Evolutionary conservation across 2,888 invertebrate species (phyloP), one percentile per base, ranked within the genome.

Genomic region (Schrankia costaestrigalis): DNA sequence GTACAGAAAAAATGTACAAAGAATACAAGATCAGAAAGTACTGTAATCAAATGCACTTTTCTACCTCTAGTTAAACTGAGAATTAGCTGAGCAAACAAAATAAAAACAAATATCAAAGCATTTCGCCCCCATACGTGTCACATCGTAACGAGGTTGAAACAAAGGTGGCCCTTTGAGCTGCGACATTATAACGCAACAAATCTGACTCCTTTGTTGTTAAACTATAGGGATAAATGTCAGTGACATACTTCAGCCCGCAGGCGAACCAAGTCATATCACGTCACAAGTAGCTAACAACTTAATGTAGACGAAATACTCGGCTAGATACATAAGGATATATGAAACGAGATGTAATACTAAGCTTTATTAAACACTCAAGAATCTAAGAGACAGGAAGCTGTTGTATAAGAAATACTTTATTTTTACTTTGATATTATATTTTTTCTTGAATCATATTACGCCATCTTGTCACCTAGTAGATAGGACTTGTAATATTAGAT

Each of bases 151-250:
- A 56, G 48, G 43, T 55, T 29, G 56, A 35, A 64, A 75, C 72
- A 78, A 76, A 67, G 66, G 66, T 59, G 56, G 42, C 54, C 56
- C 54, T 59, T 63, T 59, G 48, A 47, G 26, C 50, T 43, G 53
- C 64, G 70, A 68, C 74, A 71, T 73, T 71, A 75, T 71, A 69
- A 63, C 62, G 54, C 56, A 62, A 65, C 63, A 66, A 70, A 71
- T 72, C 62, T 63, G 50, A 62, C 56, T 75, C 71, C 72, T 75
- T 79, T 79, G 78, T 78, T 73, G 64, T 63, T 60, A 66, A 71
- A 71, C 71, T 73, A 73, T 71, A 69, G 54, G 71, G 67, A 78
- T 78, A 77, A 81, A 80, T 78, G 78, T 77, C 79, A 76, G 50
- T 45, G 56, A 48, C 78, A 72, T 63, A 46, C 48, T 56, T 56